Conservation (phyloP, 2,113 vertebrate genomes). For the Ceyx melanurus region DNA sequence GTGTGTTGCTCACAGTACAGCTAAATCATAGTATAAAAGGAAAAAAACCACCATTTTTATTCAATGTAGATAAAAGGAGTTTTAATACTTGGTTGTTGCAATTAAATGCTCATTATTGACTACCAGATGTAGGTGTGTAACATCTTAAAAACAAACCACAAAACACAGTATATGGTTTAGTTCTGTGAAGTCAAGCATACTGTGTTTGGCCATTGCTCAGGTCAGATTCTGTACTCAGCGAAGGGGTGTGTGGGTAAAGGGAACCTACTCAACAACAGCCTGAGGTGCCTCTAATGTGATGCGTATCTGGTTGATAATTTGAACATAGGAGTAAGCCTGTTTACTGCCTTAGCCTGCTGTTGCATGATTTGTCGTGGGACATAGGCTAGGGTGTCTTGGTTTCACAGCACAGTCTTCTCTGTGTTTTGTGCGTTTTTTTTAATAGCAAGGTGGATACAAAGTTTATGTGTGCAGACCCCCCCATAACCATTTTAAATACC, state of each 20-base stretch:
- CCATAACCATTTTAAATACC: neutral
- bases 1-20: neutral
- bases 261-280: neutral
- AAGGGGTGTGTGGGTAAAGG: too few species aligned
- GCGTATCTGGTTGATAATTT: neutral
- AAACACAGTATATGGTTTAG: neutral
- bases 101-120: neutral
- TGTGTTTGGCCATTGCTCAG: neutral
- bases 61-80: neutral
- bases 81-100: neutral
- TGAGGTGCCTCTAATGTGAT: neutral
- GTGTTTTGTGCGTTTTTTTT: neutral
- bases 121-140: neutral
- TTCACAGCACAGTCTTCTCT: neutral
- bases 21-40: neutral
- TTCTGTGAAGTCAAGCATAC: neutral
- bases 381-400: neutral
- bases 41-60: neutral
- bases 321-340: neutral
- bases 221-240: neutral
- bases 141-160: neutral
- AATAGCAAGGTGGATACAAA: neutral
- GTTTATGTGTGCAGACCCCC: neutral
- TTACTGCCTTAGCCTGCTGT: neutral
- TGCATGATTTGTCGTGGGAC: neutral